Conservation (phyloP, 2,888 invertebrate species). For the Lithodes maja region DNA sequence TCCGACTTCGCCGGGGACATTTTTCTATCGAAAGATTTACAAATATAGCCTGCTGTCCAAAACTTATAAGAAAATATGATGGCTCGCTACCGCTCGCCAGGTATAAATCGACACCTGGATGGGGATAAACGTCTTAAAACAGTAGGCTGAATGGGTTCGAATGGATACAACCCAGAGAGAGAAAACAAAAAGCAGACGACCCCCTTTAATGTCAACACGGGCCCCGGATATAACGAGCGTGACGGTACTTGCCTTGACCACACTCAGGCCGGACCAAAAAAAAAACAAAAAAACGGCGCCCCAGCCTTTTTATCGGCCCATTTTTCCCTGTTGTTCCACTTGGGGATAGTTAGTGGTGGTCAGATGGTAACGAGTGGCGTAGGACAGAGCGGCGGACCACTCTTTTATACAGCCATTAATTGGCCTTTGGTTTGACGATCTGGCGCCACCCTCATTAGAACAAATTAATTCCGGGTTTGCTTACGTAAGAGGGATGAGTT, state of each 20-base stretch:
- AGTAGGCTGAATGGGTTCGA: too few relatives aligned
- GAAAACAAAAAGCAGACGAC: too few relatives aligned
- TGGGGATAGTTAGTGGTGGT: background rate
- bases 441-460: background rate
- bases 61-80: too few relatives aligned
- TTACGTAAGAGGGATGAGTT: background rate
- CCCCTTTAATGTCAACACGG: background rate
- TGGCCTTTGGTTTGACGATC: background rate
- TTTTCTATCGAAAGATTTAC: too few relatives aligned
- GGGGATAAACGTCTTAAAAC: too few relatives aligned
- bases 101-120: too few relatives aligned
- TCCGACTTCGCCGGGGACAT: too few relatives aligned
- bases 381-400: background rate
- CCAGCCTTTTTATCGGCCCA: background rate
- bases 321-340: background rate
- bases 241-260: background rate
- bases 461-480: conserved; percentile 6
- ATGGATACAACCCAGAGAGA: too few relatives aligned
- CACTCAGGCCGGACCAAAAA: background rate
- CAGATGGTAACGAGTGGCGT: background rate
- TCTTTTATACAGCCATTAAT: conserved; percentile 4
- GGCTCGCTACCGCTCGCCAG: too few relatives aligned
- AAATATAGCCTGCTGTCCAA: too few relatives aligned
- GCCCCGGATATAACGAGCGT: background rate
- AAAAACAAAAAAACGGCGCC: background rate